Evolutionary conservation across 2,797 vertebrate genomes (phyloP), one percentile per base, ranked within the genome.

Genomic region (Sciurus vulgaris): DNA sequence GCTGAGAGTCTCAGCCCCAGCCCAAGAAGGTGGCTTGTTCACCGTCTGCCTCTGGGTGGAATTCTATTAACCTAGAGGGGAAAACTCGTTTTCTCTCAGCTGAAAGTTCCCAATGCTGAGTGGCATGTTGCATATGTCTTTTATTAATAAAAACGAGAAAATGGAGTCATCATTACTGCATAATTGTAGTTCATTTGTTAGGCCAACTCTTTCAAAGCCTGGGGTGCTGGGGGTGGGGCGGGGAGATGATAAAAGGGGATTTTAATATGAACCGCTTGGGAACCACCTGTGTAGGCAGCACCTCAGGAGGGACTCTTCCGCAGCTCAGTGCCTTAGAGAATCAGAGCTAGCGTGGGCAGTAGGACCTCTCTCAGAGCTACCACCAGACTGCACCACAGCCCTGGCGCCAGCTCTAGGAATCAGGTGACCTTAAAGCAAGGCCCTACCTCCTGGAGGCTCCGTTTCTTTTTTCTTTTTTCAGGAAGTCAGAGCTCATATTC

Each of bases 131-230:
- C 89, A 84, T 93, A 78, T 97, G 96, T 97, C 94, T 96, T 94
- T 93, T 96, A 97, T 98, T 97, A 97, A 97, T 95, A 97, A 96
- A 96, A 97, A 95, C 7, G 44, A 97, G 95, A 96, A 95, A 97
- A 93, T 78, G 74, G 96, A 97, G 92, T 97, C 91, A 91, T 97
- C 96, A 96, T 96, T 89, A 96, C 91, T n/a, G 90, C 72, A 77
- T 97, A 96, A 97, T 96, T 97, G 93, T 89, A 89, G 97, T 82
- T 96, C 89, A 49, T 96, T 96, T 87, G 89, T 89, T 91, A 93
- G 93, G 91, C 95, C 91, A 84, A 59, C 59, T 86, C 96, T 94
- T 96, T 93, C 94, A 96, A 95, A 97, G 96, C 76, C 76, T 17
- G 56, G 93, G 95, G 92, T 83, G 78, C 89, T 14, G 33, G 49